Base-by-base conservation (phyloP, 2,113 vertebrate genomes). In the Mirounga angustirostris region DNA sequence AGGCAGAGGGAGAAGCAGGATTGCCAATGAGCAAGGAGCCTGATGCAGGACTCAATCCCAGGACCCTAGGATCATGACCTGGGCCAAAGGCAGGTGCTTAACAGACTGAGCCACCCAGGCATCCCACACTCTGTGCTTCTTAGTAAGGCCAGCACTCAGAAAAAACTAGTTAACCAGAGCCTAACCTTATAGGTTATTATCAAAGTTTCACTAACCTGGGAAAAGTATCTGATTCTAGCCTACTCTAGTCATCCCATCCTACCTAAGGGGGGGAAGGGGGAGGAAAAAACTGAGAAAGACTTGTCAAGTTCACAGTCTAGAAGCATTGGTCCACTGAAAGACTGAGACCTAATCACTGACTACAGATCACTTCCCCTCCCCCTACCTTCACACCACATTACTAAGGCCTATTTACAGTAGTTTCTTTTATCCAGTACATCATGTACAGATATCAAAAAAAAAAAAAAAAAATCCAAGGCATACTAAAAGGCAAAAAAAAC, bases 261-360 rank as follows among this genome's bases (percentile, higher is more conserved):
- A 79, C 10, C 28, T 54, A 52, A 79, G 50, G 0, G 12, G 52
- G 9, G 10, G 0, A 2, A 12, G 11, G 9, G 18, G 28, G 2
- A 54, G 50, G 18, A 33, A 33, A 50, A 54, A 33, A 79, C 50
- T 30, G 30, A 79, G 50, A 79, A 54, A 54, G 15, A 79, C 46
- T 79, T 21, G 46, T 79, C 50, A 79, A 6, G 18, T 79, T 54
- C 50, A 79, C 46, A 5, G 46, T n/a, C 50, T 21, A 54, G 76
- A 79, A 33, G 50, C 46, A 54, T 54, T 16, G 28, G 16, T 50
- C 54, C 76, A 79, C 76, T 79, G 46, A 33, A 54, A 54, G 28
- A 54, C 76, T 52, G 46, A 76, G 50, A 79, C 50, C 28, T 54
- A 54, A n/a, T 79, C 50, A 54, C 50, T 21, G 28, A 43, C 40